Evolutionary conservation across 2,113 vertebrate genomes (phyloP), one percentile per base, ranked within the genome.

Genomic region (Cynopterus brachyotis): DNA sequence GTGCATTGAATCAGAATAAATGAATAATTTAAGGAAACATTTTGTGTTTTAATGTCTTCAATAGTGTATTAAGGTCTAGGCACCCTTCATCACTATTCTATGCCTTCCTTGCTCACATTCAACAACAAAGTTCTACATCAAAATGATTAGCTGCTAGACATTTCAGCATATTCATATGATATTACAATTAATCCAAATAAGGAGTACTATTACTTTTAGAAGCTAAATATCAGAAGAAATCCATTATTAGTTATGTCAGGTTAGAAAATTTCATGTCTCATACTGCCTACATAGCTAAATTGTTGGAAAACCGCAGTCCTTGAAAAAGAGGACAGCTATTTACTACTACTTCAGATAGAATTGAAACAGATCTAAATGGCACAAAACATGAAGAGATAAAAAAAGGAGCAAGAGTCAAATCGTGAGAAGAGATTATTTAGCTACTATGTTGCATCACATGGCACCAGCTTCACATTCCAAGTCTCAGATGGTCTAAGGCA

Each of bases 1-100:
- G 37, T 85, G 84, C 47, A 11, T 89, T 96, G 76, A 94, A 50
- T 94, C 47, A 94, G 89, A 94, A 96, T 80, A 95, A 89, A 94
- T 94, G 72, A 96, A 91, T 96, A 97, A 95, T 84, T 94, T 60
- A 91, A 66, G 24, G 50, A 32, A 94, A 78, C 24, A 60, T 76
- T 94, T 81, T 89, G 66, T 93, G 85, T 37, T 95, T 84, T 94
- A 76, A 57, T 96, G 78, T 80, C 28, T 50, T 88, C 13, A 73
- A 19, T 50, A 64, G 42, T 80, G 57, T n/a, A 40, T 85, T 62
- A 73, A 45, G 13, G 19, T 78, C 66, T 10, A 57, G 4, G 17
- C 22, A 72, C 12, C 73, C 19, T 80, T 64, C 47, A 28, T 4
- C 5, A 50, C 20, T 75, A 2, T 37, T 47, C 3, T 7, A 24